A percentile compares a stretch with the other conserved stretches of the same genome.
Conservation (phyloP, 2,888 invertebrate species). For the Sycophila texana region DNA sequence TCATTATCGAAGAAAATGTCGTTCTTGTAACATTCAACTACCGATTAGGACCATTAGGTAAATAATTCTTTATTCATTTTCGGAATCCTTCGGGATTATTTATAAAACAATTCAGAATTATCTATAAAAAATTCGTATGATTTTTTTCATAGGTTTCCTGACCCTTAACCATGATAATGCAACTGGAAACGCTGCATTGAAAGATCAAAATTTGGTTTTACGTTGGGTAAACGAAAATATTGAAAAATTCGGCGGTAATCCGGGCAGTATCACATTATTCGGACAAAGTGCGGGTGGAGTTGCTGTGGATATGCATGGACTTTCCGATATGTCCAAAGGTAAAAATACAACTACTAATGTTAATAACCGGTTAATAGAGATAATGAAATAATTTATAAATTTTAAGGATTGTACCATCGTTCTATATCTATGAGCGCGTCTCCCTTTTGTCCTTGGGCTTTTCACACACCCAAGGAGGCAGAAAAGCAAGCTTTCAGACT, state of each 20-base stretch:
- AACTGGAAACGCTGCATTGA: conserved; percentile 65
- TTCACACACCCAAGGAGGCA: conserved; percentile 52
- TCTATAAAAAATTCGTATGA: neutral
- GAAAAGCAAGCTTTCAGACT: conserved; percentile 50
- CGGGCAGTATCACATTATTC: conserved; percentile 77
- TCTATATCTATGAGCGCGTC: conserved; percentile 78
- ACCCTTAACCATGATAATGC: conserved; percentile 60
- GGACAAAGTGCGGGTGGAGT: conserved; percentile 78
- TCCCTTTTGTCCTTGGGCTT: conserved; percentile 73
- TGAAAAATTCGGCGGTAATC: conserved; percentile 76
- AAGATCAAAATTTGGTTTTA: conserved; percentile 77
- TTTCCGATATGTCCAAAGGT: conserved; percentile 61
- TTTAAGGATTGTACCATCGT: conserved; percentile 77
- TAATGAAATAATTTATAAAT: neutral
- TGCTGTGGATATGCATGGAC: conserved; percentile 58
- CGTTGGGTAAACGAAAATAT: conserved; percentile 78
- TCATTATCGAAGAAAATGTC: conserved; percentile 61
- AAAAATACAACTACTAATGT: neutral
- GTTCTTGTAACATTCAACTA: conserved; percentile 63
- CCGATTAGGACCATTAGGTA: conserved; percentile 63
- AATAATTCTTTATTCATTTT: neutral
- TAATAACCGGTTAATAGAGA: neutral
- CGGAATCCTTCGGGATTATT: too few relatives aligned
- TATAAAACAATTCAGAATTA: too few relatives aligned
- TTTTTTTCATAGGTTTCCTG: conserved; percentile 58